A percentile compares a stretch with the other conserved stretches of the same genome.
phyloP scores from a whole-genome alignment of 2,113 vertebrate genomes.

The Ailurus styani region DNA sequence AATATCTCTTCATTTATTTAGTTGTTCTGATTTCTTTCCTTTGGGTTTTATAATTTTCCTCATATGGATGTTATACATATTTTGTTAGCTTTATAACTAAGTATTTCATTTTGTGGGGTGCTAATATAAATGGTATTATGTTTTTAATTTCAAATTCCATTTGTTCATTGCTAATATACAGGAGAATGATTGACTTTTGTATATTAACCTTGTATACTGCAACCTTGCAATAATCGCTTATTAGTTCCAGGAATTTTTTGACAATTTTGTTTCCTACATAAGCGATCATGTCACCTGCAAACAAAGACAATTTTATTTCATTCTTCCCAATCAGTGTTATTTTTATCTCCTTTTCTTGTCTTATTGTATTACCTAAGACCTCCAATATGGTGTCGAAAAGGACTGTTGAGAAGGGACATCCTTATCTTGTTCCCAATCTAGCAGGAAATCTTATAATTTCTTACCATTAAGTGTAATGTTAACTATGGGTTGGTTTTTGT shows the following conservation, averaged over 20 bases:
- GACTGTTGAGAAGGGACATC: neutral
- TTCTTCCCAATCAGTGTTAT: neutral
- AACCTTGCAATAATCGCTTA: neutral
- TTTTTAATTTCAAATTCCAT: neutral
- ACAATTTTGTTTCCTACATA: neutral
- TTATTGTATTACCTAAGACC: neutral
- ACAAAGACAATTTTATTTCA: neutral
- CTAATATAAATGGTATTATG: neutral
- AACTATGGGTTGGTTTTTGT: neutral
- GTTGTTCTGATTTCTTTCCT: neutral
- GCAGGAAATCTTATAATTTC: neutral
- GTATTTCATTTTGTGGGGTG: neutral
- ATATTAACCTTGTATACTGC: neutral
- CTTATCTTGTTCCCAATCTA: neutral
- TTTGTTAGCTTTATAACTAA: neutral
- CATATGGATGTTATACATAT: neutral
- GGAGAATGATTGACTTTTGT: neutral
- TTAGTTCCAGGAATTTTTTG: neutral
- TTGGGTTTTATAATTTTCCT: neutral
- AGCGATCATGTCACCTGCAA: neutral
- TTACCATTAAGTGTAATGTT: neutral
- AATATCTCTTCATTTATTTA: neutral
- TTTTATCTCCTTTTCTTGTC: neutral
- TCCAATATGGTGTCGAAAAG: neutral
- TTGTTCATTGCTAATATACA: neutral